Base-by-base conservation (phyloP, 2,797 vertebrate species). In the Adelosebastes latens region DNA sequence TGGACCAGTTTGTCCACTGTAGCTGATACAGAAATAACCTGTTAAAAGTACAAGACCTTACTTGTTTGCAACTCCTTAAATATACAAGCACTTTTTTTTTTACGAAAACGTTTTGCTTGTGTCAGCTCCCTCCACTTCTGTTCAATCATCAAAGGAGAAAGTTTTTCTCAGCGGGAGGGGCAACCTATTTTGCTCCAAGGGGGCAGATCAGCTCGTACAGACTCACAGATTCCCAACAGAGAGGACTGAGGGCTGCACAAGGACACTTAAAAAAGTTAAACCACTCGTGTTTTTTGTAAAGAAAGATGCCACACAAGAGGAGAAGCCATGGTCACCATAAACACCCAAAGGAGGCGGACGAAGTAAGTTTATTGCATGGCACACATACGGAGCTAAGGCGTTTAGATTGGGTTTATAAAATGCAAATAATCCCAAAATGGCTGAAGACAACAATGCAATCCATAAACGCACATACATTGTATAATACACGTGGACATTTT, bases 301-400 rank as follows among this genome's bases (percentile, higher is more conserved):
- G 36, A 62, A 90, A 93, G 68, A 96, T 96, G 95, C 95, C 95
- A 2, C 90, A 91, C n/a, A 95, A 90, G 87, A 95, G 81, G 64
- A 94, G 87, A 85, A 46, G 76, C 72, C 94, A 93, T 36, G 91
- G 92, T 4, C 92, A 89, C 52, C 88, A 87, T 2, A 94, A 91
- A 83, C 74, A 76, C 36, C 20, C 79, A 4, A 87, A 92, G 27
- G 88, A 88, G 70, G 87, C 68, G 31, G 83, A 85, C 0, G 87
- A 92, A 89, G 95, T 96, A 72, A 83, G 94, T 71, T 13, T 13
- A 2, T 3, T 52, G 12, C 22, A 2, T 3, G 42, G 1, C 55
- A 39, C 16, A 1, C 36, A 39, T 46, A n/a, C 27, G 27, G 7
- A 46, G 42, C 42, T 18, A 8, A 16, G 42, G 42, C 39, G 39